A percentile compares a stretch with the other conserved stretches of the same genome.
These are phyloP conservation scores for Protophormia terraenovae DNA, from an alignment of 2,888 invertebrate species.

Conservation along the genomic window DNA sequence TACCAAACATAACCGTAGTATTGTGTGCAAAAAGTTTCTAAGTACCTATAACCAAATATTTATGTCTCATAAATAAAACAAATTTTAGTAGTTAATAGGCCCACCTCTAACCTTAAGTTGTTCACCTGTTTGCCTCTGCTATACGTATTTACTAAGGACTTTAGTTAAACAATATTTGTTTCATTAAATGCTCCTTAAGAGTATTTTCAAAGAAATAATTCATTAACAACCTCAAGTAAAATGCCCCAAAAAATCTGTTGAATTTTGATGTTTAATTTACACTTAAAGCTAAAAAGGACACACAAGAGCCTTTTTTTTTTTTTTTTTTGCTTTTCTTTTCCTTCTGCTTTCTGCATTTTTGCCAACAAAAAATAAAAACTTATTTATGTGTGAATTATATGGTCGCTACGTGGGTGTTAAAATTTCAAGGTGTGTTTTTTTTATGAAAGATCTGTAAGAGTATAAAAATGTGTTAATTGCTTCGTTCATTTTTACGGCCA, in stretches of 20 bases:
- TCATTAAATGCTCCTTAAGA: neutral
- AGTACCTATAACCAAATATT: too few species aligned
- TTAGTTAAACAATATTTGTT: conserved; percentile 24
- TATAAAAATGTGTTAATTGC: conserved; percentile 58
- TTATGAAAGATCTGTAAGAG: conserved; percentile 26
- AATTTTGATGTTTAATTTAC: conserved; percentile 24
- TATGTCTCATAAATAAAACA: too few species aligned
- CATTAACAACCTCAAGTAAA: neutral
- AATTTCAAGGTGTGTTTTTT: conserved; percentile 41
- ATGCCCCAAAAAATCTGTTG: conserved; percentile 2
- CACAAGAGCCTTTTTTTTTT: neutral
- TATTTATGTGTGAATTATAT: conserved; percentile 14
- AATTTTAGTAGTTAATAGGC: too few species aligned
- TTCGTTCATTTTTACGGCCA: neutral
- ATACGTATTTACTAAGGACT: neutral
- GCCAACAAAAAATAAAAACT: neutral
- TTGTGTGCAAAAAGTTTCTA: too few species aligned
- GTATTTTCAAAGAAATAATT: neutral
- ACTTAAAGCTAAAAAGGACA: conserved; percentile 25
- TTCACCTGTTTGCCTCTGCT: neutral
- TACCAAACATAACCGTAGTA: too few species aligned
- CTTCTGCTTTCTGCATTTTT: neutral
- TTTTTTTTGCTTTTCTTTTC: neutral
- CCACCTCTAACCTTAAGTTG: neutral
- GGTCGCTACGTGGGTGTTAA: conserved; percentile 33